Evolutionary conservation across 64 coral and sea anemone genomes (phyloP), one percentile per base, ranked within the genome.

Genomic region (Exaiptasia diaphana): DNA sequence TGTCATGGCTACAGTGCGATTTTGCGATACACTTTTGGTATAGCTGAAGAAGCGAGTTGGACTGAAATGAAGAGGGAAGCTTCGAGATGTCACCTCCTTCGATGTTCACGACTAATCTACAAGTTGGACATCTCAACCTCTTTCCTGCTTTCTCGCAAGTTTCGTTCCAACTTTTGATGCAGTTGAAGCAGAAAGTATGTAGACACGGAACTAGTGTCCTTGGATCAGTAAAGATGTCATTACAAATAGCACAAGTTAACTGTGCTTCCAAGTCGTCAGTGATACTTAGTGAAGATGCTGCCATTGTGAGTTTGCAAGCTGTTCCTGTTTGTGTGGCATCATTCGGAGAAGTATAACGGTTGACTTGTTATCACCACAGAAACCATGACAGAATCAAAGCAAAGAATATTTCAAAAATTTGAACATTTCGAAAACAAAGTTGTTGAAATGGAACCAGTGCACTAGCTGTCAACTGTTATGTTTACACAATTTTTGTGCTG

Each of bases 121-220:
- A 65, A 1, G 31, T 65, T 20, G 61, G 61, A 36, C 61, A 65
- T 37, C 30, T 35, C 18, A 65, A 65, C 61, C 26, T 35, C 1
- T 35, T 4, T 7, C 3, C 14, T 22, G 13, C 0, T 1, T 1
- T 0, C 32, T 57, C 14, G 6, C 54, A 81, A 5, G 18, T 17
- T 32, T 56, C 46, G 27, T 57, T 20, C 73, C 46, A 76, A 11
- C 37, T 26, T 1, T 33, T 25, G 4, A 76, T 54, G 22, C 73
- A 76, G 3, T 20, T 31, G 4, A 34, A 50, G 37, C 73, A 76
- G 10, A 50, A 76, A 54, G 12, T 76, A 32, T 76, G 73, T 15
- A 76, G 44, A 56, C 73, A 76, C 6, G 29, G 73, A 53, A n/a
- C n/a, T n/a, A 76, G 73, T 6, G 48, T 29, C 25, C 48, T 76